These are phyloP conservation scores for Heteractis magnifica DNA, from an alignment of 92 coral and sea anemone genomes.

Conservation along the genomic window DNA sequence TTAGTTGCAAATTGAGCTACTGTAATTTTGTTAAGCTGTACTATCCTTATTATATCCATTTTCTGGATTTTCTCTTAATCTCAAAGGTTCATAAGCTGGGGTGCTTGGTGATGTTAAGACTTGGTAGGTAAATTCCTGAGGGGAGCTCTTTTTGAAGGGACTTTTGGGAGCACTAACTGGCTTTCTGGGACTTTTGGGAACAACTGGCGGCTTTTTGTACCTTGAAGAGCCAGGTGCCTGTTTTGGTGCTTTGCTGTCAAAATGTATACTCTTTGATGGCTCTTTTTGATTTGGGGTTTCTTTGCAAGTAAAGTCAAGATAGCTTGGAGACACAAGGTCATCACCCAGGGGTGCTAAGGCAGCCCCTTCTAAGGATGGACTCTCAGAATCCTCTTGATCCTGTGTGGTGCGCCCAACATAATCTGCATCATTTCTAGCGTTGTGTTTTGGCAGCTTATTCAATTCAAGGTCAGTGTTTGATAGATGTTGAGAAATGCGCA, in stretches of 20 bases:
- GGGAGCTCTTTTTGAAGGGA: not conserved
- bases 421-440: not conserved
- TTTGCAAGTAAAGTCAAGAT: conserved; percentile 6
- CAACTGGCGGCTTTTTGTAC: not conserved
- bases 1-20: too few species aligned
- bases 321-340: not conserved
- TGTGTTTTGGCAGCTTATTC: not conserved
- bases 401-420: conserved; percentile 16
- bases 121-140: conserved; percentile 1
- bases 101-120: not conserved
- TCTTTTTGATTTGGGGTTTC: not conserved
- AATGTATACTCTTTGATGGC: not conserved
- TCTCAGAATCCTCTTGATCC: conserved; percentile 19
- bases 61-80: not conserved
- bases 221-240: not conserved
- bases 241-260: not conserved
- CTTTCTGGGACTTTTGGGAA: not conserved
- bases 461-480: not conserved
- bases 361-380: not conserved
- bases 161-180: conserved; percentile 1
- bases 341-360: not conserved
- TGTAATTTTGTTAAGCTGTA: not conserved
- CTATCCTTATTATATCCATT: not conserved
- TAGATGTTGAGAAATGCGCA: conserved; percentile 17
- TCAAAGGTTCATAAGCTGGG: conserved; percentile 19